Base-by-base conservation (phyloP, 2,888 invertebrate species). In the Caenorhabditis sp. region DNA sequence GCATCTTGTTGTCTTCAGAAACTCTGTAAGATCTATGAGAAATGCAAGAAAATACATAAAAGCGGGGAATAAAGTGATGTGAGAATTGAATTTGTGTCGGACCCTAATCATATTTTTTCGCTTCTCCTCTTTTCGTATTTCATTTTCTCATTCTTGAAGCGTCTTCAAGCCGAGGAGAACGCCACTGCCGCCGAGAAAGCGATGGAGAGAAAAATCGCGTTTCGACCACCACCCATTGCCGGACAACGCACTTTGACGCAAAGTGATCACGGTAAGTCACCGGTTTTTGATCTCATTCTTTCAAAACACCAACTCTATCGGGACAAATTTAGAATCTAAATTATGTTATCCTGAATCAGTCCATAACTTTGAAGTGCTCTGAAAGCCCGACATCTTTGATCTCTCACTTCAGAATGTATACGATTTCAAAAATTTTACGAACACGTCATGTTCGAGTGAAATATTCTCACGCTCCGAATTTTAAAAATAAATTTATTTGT, bases 101-200 rank as follows among this genome's bases (percentile, higher is more conserved):
- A 54, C 24, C 26, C 26, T 54, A 24, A 54, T 24, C 54, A 23
- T 26, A 54, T 54, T 24, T 54, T 54, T 54, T 54, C 21, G n/a
- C 23, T 24, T 51, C 6, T 51, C 17, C 19, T 10, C 53, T 51
- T 14, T 21, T 51, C 19, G 17, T 51, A 10, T 21, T 14, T 43
- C 43, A 3, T 43, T 43, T 10, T 17, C 10, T 55, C 6, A 53
- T 23, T 53, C 21, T 69, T 69, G 23, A 59, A 71, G 71, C 66
- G 71, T n/a, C 58, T 71, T 19, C 71, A 71, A 71, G 71, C 71
- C 58, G 71, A 71, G 21, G 71, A 71, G 24, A 71, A 71, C 71
- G 71, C 71, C 14, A 66, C 74, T 1, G 65, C 58, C 17, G 71
- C 74, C 1, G 65, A 53, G 14, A 62, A 66, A 50, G 65, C 70